Evolutionary conservation across 2,888 invertebrate genomes (phyloP).

Genomic region (Crocallis elinguaria): DNA sequence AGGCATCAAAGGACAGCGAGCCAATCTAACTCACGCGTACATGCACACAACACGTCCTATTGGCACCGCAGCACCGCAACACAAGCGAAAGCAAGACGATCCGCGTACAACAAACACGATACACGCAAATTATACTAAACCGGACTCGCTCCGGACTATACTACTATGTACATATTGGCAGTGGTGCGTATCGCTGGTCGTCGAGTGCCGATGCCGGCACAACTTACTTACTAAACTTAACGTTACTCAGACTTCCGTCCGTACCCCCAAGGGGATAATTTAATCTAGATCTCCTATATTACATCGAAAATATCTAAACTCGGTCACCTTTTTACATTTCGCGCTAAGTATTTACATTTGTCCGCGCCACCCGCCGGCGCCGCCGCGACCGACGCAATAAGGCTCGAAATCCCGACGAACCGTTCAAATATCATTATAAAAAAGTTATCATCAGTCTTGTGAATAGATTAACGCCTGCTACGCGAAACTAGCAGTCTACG

Average conservation of each 20-base stretch:
- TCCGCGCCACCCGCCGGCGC: slow-evolving; percentile 47
- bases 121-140: slow-evolving; percentile 57
- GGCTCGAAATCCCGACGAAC: slow-evolving; percentile 49
- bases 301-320: slow-evolving; percentile 43
- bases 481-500: slow-evolving; percentile 52
- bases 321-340: slow-evolving; percentile 57
- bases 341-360: slow-evolving; percentile 72
- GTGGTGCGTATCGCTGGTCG: slow-evolving; percentile 80
- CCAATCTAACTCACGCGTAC: background rate
- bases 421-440: slow-evolving; percentile 73
- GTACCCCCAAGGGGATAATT: slow-evolving; percentile 36
- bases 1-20: slow-evolving; percentile 19
- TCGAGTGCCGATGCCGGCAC: slow-evolving; percentile 43
- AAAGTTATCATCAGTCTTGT: slow-evolving; percentile 80
- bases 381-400: slow-evolving; percentile 45
- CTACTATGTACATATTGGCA: slow-evolving; percentile 80
- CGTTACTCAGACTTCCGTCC: slow-evolving; percentile 60
- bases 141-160: slow-evolving; percentile 38
- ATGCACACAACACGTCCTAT: slow-evolving; percentile 21
- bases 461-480: slow-evolving; percentile 67
- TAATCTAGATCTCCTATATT: slow-evolving; percentile 57
- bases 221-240: slow-evolving; percentile 46
- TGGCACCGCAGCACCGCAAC: slow-evolving; percentile 44
- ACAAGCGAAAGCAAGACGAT: slow-evolving; percentile 55
- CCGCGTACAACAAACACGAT: slow-evolving; percentile 46